Base-by-base conservation (phyloP, 2,888 invertebrate species). In the Gari tellinella region DNA sequence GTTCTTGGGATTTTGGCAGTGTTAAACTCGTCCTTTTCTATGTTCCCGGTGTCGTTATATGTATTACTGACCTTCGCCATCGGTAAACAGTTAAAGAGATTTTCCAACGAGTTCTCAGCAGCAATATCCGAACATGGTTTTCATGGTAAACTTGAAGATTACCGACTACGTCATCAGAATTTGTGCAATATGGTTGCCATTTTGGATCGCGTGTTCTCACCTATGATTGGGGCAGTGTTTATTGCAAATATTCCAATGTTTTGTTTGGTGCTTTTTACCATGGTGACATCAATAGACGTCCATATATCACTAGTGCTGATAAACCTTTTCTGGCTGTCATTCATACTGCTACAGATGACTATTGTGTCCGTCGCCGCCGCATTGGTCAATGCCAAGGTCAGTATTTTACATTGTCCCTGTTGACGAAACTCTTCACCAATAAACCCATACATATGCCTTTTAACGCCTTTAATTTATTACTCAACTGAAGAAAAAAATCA, bases 141-240 rank as follows among this genome's bases (percentile, higher is more conserved):
- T 23, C 37, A 63, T 38, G 75, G 49, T 1, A 53, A 77, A 60
- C 53, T 87, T 19, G 86, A 86, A 53, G 80, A 83, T 45, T 82
- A 82, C 74, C 80, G 87, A 17, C 61, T 85, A 58, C 77, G 75
- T 52, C 86, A 86, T 77, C 83, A 85, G 75, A 75, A 75, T 15
- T 48, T 83, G 63, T 79, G 77, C 55, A 46, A 15, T 17, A 43
- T 83, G 52, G 76, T 81, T 1, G 67, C 72, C 15, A 75, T 73
- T 21, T 51, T 80, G 37, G 81, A 83, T 62, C 56, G 65, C 25
- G 66, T 74, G 40, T 83, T 81, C 60, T 60, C 69, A 41, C 75
- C 73, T n/a, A 69, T 82, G 65, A 69, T 81, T 10, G 81, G 81
- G 40, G 72, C 62, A 10, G 63, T 75, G 15, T 79, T 69, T 53